These are phyloP conservation scores for Zele albiditarsus DNA, from an alignment of 2,888 invertebrate species.

Conservation along the genomic window DNA sequence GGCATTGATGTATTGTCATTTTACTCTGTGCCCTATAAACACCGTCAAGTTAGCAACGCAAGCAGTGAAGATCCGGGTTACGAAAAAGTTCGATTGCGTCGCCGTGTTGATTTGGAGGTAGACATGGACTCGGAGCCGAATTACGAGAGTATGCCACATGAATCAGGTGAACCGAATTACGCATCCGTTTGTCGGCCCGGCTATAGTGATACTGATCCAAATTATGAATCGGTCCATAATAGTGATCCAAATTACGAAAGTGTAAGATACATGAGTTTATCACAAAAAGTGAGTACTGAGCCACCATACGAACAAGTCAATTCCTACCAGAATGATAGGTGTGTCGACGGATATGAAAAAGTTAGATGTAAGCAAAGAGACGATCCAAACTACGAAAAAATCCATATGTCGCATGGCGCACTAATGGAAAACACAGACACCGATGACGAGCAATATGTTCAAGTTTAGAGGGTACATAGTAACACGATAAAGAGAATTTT, in stretches of 20 bases:
- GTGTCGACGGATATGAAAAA: conserved; percentile 54
- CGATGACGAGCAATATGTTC: conserved; percentile 68
- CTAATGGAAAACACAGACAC: conserved; percentile 59
- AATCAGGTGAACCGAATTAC: conserved; percentile 76
- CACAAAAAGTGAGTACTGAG: conserved; percentile 75
- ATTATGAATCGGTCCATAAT: conserved; percentile 81
- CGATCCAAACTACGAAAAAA: conserved; percentile 58
- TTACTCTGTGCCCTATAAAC: conserved; percentile 65
- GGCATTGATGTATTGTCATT: conserved; percentile 57
- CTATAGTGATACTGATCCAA: conserved; percentile 84
- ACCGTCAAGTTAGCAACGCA: conserved; percentile 66
- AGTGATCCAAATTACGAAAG: conserved; percentile 88
- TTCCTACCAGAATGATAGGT: conserved; percentile 50
- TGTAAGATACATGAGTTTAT: conserved; percentile 81
- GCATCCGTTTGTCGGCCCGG: conserved; percentile 74
- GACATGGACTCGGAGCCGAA: conserved; percentile 81
- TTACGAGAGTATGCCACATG: conserved; percentile 83
- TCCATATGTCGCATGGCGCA: conserved; percentile 43
- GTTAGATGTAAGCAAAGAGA: conserved; percentile 49
- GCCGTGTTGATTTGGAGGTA: conserved; percentile 64
- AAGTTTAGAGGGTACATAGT: conserved; percentile 58
- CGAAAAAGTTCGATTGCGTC: conserved; percentile 74
- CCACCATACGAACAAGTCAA: conserved; percentile 73
- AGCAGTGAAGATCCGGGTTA: conserved; percentile 74
- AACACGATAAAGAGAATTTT: background rate